Percentiles rank a stretch among this genome's conserved stretches.
These are phyloP conservation scores for Neosilurus mollespiculum DNA, from an alignment of 2,797 vertebrate genomes.

Conservation along the genomic window DNA sequence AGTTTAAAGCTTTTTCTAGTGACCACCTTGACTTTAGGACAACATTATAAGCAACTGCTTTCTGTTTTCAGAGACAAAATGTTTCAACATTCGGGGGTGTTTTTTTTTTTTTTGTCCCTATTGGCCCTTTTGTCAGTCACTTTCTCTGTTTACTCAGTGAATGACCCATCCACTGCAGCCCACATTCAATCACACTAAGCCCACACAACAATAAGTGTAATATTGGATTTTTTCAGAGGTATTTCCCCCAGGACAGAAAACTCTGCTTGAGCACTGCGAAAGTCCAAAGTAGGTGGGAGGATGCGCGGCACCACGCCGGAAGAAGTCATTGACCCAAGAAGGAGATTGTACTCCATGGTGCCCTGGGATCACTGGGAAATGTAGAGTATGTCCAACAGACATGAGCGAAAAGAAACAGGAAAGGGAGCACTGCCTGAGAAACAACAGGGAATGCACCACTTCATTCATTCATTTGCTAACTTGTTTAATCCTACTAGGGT, in stretches of 20 bases:
- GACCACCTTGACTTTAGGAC: not conserved
- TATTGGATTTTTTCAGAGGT: constrained; percentile 56
- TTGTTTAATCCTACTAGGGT: too few species aligned
- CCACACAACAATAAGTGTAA: constrained; percentile 57
- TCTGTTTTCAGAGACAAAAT: constrained; percentile 22
- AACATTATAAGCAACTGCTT: not conserved
- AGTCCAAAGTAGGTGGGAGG: constrained; percentile 49
- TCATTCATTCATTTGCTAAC: too few species aligned
- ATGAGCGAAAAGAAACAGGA: constrained; percentile 27
- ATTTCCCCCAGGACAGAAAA: constrained; percentile 49
- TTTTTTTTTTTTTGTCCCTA: constrained; percentile 19
- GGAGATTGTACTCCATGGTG: constrained; percentile 32
- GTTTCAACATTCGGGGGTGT: not conserved
- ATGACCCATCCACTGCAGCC: constrained; percentile 40
- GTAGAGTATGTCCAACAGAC: constrained; percentile 26
- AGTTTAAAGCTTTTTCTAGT: too few species aligned
- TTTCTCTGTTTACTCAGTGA: constrained; percentile 48
- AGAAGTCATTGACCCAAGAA: constrained; percentile 49
- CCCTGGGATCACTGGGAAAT: constrained; percentile 26
- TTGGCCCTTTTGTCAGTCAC: constrained; percentile 45
- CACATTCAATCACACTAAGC: constrained; percentile 54
- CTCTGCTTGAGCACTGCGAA: constrained; percentile 46
- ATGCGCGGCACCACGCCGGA: constrained; percentile 32
- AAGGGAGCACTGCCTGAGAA: not conserved
- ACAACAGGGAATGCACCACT: not conserved